Conservation (phyloP, 2,888 invertebrate species). For the Tipula unca region DNA sequence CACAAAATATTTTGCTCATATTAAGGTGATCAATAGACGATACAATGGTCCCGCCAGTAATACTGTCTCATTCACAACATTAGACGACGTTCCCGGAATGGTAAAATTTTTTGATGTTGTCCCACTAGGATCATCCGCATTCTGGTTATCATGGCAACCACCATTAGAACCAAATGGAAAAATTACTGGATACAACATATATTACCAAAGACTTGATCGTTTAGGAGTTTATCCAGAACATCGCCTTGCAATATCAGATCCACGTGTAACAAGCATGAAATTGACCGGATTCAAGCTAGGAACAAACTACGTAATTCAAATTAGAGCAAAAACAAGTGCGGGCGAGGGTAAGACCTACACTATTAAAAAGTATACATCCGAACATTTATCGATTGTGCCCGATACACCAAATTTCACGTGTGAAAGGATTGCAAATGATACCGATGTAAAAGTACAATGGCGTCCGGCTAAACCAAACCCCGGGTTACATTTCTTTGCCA, state of each 20-base stretch:
- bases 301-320: conserved; percentile 79
- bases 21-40: conserved; percentile 63
- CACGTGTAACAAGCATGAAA: conserved; percentile 69
- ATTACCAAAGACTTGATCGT: conserved; percentile 70
- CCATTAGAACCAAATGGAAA: conserved; percentile 87
- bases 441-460: conserved; percentile 74
- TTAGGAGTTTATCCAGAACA: conserved; percentile 50
- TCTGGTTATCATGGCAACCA: conserved; percentile 84
- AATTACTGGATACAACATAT: conserved; percentile 85
- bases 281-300: conserved; percentile 74
- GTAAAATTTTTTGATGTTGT: conserved; percentile 75
- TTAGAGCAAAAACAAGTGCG: conserved; percentile 77
- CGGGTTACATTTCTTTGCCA: conserved; percentile 86
- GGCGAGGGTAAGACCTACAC: conserved; percentile 82
- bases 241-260: conserved; percentile 69
- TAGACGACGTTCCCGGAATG: conserved; percentile 86
- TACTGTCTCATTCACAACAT: conserved; percentile 72
- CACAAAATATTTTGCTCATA: not conserved
- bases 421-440: conserved; percentile 56
- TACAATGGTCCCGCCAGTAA: conserved; percentile 88
- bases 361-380: conserved; percentile 68
- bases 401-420: conserved; percentile 63
- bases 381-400: conserved; percentile 45
- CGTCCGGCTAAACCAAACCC: conserved; percentile 71
- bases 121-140: conserved; percentile 81